Conservation (phyloP, 2,113 vertebrate genomes). For the Pollachius pollachius region DNA sequence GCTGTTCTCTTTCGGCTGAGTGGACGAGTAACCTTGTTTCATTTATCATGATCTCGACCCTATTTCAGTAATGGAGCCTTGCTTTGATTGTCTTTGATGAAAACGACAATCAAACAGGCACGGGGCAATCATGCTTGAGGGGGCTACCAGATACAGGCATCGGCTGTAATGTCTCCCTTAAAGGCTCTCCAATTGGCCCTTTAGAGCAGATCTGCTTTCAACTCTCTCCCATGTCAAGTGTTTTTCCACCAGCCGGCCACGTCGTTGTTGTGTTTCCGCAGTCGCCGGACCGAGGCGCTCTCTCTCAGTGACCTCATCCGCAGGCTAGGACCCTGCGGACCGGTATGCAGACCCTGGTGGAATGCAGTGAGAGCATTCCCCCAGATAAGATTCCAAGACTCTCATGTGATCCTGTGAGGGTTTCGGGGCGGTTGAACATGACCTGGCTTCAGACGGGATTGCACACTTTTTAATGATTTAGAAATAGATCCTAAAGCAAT, state of each 20-base stretch:
- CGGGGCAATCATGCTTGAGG: background rate
- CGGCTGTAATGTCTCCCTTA: background rate
- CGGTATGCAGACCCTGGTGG: background rate
- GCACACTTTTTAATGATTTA: background rate
- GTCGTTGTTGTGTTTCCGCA: conserved; percentile 25
- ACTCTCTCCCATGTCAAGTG: conserved; percentile 25
- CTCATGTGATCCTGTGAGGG: conserved; percentile 34
- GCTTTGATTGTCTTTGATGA: background rate
- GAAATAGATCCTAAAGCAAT: too few species aligned
- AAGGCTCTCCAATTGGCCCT: background rate
- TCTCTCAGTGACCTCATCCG: conserved; percentile 55
- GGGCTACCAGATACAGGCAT: background rate
- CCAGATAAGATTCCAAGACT: conserved; percentile 43
- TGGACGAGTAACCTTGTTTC: too few species aligned
- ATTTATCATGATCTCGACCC: background rate
- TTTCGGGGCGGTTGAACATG: conserved; percentile 21
- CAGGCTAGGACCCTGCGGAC: conserved; percentile 3
- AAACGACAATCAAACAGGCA: too few species aligned
- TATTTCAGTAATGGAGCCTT: background rate
- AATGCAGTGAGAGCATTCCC: conserved; percentile 45
- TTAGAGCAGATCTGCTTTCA: conserved; percentile 15
- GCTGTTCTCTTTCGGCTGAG: too few species aligned
- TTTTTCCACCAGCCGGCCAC: conserved; percentile 35
- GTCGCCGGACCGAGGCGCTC: conserved; percentile 25
- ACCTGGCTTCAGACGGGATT: conserved; percentile 29